Percentiles rank a stretch among this genome's conserved stretches.
Conservation (phyloP, 1,140 invertebrate species). For the Brachionus rubens region DNA sequence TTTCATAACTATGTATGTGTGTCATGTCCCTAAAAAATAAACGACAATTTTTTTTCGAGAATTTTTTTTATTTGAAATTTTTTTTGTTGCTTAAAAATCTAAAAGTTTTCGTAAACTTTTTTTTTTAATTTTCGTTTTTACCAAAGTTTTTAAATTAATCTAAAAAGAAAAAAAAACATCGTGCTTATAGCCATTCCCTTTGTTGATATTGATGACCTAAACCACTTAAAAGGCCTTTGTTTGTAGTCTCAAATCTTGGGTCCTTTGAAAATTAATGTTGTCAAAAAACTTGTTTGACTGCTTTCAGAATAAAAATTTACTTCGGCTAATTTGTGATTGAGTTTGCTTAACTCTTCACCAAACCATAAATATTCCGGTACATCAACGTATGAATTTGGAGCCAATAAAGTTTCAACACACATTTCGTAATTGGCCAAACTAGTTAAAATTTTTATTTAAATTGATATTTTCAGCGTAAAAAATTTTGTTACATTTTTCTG, state of each 20-base stretch:
- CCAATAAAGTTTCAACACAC: neutral
- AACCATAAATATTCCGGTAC: constrained; percentile 35
- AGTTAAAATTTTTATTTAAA: too few relatives aligned
- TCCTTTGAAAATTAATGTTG: neutral
- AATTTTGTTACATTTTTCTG: constrained; percentile 25
- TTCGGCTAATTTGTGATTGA: constrained; percentile 4
- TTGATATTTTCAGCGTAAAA: neutral
- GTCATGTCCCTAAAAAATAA: constrained; percentile 7
- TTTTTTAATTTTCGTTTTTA: neutral
- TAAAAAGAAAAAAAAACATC: neutral
- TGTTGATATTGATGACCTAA: neutral
- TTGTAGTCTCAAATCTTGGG: neutral
- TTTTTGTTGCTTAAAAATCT: constrained; percentile 16
- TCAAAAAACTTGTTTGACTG: neutral
- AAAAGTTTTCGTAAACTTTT: constrained; percentile 8
- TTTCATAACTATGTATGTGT: constrained; percentile 15
- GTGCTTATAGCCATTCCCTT: constrained; percentile 30
- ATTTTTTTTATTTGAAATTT: constrained; percentile 10
- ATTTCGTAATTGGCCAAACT: constrained; percentile 10
- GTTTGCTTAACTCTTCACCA: constrained; percentile 27
- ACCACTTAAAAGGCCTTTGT: neutral
- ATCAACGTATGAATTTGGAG: constrained; percentile 9
- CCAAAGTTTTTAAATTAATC: neutral
- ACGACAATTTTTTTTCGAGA: neutral
- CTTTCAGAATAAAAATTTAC: neutral